Base-by-base conservation (phyloP, 2,888 invertebrate genomes). In the Tenthredo notha region DNA sequence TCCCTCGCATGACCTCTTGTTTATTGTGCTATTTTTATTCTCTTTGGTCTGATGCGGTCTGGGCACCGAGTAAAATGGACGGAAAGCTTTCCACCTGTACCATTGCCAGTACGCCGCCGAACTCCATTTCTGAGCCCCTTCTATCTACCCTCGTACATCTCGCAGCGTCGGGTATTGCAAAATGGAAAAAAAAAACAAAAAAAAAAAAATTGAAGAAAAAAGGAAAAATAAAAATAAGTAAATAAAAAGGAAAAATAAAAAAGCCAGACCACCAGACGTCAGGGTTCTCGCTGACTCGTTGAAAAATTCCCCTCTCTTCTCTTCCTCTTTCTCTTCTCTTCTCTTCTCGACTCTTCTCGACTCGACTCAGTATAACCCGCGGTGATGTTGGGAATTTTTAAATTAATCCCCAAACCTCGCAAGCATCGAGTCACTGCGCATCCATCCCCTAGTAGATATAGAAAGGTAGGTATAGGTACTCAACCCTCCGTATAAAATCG, bases 331-430 rank as follows among this genome's bases (percentile, higher is more conserved):
- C 47, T 47, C 12, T 12, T 47, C 47, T 47, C 12, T 15, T 47
- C 47, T 15, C 15, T 15, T 47, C 47, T 54, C 54, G n/a, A n/a
- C 54, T 54, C 54, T 6, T 7, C 40, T n/a, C 54, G n/a, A 54
- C 54, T 54, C 54, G n/a, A 54, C 54, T 77, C 47, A 54, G 77
- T 74, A 54, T 77, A 77, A 77, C 77, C 21, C 40, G 40, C 80
- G 21, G 58, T 80, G 80, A 80, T 80, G 80, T 61, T 61, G 80
- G 80, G 80, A 80, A 61, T 80, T 80, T 80, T 80, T 80, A 61
- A 80, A 80, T 80, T 80, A 80, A 80, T 80, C 61, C 77, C 50
- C 58, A 61, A 58, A 80, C 61, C 58, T 80, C 40, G 33, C 29
- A 54, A 29, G 74, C 29, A 80, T 58, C 58, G 80, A 50, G 37